A percentile compares a stretch with the other conserved stretches of the same genome.
phyloP scores from a whole-genome alignment of 2,113 vertebrate genomes.

The Orthochromis indermauri region DNA sequence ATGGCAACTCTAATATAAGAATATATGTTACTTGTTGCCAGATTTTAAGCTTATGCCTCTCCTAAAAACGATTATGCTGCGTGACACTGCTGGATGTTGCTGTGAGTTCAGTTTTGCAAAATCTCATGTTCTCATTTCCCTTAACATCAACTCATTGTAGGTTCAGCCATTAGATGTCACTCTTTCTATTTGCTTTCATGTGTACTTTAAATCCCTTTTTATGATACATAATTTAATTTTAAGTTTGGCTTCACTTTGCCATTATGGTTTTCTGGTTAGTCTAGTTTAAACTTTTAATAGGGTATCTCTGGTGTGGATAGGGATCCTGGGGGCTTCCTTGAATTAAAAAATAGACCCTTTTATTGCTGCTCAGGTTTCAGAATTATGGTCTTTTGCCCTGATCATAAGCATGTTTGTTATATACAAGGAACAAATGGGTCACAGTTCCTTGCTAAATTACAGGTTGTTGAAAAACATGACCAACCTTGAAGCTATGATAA shows the following conservation, averaged over 20 bases:
- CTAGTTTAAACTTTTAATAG: background rate
- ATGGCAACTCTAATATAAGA: background rate
- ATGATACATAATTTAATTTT: background rate
- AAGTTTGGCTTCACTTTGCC: background rate
- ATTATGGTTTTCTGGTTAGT: background rate
- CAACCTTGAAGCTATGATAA: conserved; percentile 4
- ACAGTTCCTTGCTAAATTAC: background rate
- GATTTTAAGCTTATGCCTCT: background rate
- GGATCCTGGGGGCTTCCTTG: background rate
- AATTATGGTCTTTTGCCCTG: background rate
- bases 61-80: background rate
- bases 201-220: background rate
- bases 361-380: background rate
- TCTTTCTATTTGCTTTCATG: background rate
- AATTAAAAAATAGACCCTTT: background rate
- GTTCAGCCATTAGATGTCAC: conserved; percentile 37
- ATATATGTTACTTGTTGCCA: background rate
- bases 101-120: background rate
- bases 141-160: background rate
- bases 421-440: background rate
- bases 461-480: conserved; percentile 27
- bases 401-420: background rate
- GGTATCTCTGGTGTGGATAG: background rate
- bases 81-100: background rate
- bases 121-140: background rate